Evolutionary conservation across 2,113 vertebrate species (phyloP), one percentile per base, ranked within the genome.

Genomic region (Montifringilla adamsi): DNA sequence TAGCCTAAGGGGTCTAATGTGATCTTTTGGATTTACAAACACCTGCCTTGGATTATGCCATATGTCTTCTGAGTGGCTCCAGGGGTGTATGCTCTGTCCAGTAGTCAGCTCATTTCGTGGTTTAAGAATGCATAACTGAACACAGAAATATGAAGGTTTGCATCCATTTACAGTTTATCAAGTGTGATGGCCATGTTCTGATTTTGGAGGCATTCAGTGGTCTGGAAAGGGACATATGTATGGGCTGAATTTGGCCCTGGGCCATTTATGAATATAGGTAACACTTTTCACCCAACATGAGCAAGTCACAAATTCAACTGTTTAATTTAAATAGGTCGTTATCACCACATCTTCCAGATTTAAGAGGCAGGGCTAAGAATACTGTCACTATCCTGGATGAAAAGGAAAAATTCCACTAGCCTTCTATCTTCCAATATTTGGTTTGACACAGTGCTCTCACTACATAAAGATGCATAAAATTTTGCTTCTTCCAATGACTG

Each of bases 1-100:
- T 83, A 95, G 94, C 96, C 95, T 97, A 90, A 97, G 95, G 97
- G 94, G 53, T 68, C 70, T 93, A 89, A 93, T 97, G 89, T 97
- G 91, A 97, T 97, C 93, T 93, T 94, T 69, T 59, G 95, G 96
- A 96, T 97, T 96, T 97, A 97, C 69, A 97, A 94, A 97, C 96
- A 97, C 87, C 94, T 87, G 62, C 87, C 90, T 95, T 95, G 94
- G 81, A 96, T 94, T 95, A 92, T 93, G 87, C 76, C 93, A 91
- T 94, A 93, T 94, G 92, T 95, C 89, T 97, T 89, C 91, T 63
- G 78, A 89, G 95, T 97, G 94, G 92, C 81, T 96, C 70, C 87
- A 84, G 80, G 92, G 86, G 44, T 93, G 79, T 90, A 95, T 49
- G 76, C 72, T 96, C 87, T 96, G 93, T 89, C 87, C 84, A 94